Evolutionary conservation across 37 sponge, comb jelly and placozoan species (phyloP), one percentile per base, ranked within the genome.

Genomic region (Lycopodina hypogea): DNA sequence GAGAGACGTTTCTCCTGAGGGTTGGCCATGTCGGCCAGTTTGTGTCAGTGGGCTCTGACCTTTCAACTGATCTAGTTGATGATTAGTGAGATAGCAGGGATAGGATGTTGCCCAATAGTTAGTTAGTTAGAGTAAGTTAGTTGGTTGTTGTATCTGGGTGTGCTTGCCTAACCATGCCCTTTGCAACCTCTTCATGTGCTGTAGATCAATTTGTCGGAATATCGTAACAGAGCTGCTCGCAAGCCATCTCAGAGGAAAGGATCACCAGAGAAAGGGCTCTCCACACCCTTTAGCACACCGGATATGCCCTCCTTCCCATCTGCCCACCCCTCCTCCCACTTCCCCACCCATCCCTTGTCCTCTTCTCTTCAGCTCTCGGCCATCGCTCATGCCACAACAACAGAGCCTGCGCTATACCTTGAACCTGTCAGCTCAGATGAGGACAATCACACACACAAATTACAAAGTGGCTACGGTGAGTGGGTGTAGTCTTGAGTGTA

Each of bases 181-280:
- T n/a, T n/a, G n/a, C n/a, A n/a, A n/a, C n/a, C n/a, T n/a, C n/a
- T n/a, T n/a, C n/a, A n/a, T 4, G 9, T 24, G 17, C 34, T 65
- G 17, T 11, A 88, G 88, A 78, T 90, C 29, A 74, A 76, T 48
- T 56, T 90, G 36, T 34, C 33, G 39, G 90, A 90, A 62, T 90
- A 90, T 56, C 81, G 81, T 4, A 90, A 68, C 50, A 58, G 90
- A 33, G 69, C 71, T 34, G 69, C 71, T 23, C 50, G 67, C 0
- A 83, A 75, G 55, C 75, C 80, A 22, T 24, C 79, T 23, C 84
- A 74, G 21, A 76, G 40, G 38, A 67, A 74, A 41, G 29, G 56
- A 51, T 35, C 60, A 59, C 24, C 78, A 32, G 34, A 52, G 11
- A 65, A 52, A 8, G 19, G 33, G 40, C 36, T 77, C 53, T 55